These are phyloP conservation scores for Agrotis puta DNA, from an alignment of 2,888 invertebrate genomes.

Conservation along the genomic window DNA sequence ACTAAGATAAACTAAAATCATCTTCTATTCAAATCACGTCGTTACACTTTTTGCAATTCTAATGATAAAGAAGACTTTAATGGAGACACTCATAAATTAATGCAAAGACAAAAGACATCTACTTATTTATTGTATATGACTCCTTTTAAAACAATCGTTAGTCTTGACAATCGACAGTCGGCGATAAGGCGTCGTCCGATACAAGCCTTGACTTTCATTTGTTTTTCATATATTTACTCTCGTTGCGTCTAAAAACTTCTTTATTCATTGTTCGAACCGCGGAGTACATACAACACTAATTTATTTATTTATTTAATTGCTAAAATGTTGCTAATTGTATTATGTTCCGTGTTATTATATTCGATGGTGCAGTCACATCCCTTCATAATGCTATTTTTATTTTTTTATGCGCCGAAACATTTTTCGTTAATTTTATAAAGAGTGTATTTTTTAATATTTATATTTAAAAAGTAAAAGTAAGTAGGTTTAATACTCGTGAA, in stretches of 20 bases:
- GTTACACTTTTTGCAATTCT: conserved; percentile 41
- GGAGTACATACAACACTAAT: conserved; percentile 11
- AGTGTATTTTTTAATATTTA: background rate
- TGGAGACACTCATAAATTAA: conserved; percentile 17
- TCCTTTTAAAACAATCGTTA: conserved; percentile 18
- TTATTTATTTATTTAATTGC: background rate
- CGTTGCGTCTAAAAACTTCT: conserved; percentile 7
- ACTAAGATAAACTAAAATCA: background rate
- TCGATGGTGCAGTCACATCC: conserved; percentile 64
- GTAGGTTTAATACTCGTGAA: background rate
- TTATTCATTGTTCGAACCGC: conserved; percentile 33
- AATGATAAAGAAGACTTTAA: conserved; percentile 29
- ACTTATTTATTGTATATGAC: conserved; percentile 24
- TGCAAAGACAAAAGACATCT: conserved; percentile 25
- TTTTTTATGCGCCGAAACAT: conserved; percentile 69
- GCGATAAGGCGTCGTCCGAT: conserved; percentile 39
- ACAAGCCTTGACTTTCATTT: conserved; percentile 37
- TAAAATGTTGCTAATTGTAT: conserved; percentile 58
- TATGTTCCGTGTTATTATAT: conserved; percentile 62
- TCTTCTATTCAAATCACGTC: conserved; percentile 38
- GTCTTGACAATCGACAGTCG: conserved; percentile 30
- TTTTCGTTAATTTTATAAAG: conserved; percentile 59
- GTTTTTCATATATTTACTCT: conserved; percentile 44
- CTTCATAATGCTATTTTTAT: conserved; percentile 66
- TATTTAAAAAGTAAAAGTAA: background rate